Base-by-base conservation (phyloP, 1,140 invertebrate species). In the Saxidomus purpurata region DNA sequence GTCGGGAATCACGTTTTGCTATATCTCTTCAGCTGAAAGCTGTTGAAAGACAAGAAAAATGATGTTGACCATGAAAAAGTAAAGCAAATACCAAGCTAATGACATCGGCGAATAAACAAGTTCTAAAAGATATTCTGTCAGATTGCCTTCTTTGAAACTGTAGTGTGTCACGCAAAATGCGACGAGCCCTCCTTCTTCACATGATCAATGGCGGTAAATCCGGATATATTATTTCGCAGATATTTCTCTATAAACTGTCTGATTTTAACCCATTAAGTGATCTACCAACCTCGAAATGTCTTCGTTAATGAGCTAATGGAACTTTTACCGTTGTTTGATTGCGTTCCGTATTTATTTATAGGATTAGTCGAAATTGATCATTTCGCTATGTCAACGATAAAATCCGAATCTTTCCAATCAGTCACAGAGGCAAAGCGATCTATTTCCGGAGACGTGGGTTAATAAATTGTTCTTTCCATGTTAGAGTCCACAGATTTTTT, bases 381-480 rank as follows among this genome's bases (percentile, higher is more conserved):
- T 85, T 85, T 85, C 67, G 82, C 82, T 85, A 85, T 85, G 82
- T 85, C 82, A 85, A 85, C 82, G 63, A 85, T 85, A 61, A 74
- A 85, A 31, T 82, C 63, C 17, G 82, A 74, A 36, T 22, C 22
- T 22, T 22, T 69, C 82, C 82, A 74, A 85, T 85, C 63, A 82
- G 22, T 74, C 63, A 40, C 25, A 40, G 47, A 74, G 13, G 40
- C 47, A 34, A 49, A 74, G 82, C 40, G 22, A 69, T 55, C 25
- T 36, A 31, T 74, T 85, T 85, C 82, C 82, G 82, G 82, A 43
- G 47, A 49, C 67, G 82, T 69, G 59, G 82, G 82, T 38, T 85
- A 85, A 85, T 85, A 85, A 85, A 85, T 85, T 85, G 82, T 85
- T 85, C 82, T 71, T 85, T 85, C 82, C 36, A 85, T 55, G 82